Conservation (phyloP, 2,888 invertebrate genomes). For the Apodemia arnacis region DNA sequence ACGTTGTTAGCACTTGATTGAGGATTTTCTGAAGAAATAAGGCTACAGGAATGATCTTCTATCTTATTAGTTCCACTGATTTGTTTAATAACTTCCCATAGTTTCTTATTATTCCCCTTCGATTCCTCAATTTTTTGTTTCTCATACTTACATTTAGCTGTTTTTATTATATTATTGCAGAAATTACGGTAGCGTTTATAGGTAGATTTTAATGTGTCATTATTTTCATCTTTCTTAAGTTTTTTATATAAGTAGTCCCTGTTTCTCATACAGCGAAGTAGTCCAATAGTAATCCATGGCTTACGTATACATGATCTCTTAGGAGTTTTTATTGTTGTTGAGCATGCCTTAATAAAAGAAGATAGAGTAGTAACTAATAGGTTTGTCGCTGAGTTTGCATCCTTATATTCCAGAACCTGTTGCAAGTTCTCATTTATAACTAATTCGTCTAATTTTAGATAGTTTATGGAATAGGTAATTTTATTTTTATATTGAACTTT, state of each 20-base stretch:
- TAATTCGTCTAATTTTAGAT: neutral
- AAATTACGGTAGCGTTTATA: conserved; percentile 33
- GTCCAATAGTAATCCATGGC: conserved; percentile 37
- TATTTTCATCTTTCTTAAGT: conserved; percentile 32
- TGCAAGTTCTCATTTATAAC: neutral
- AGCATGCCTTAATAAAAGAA: conserved; percentile 50
- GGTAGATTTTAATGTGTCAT: conserved; percentile 21
- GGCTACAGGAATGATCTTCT: neutral
- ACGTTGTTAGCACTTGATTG: neutral
- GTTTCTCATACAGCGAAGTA: conserved; percentile 28
- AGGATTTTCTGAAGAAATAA: neutral
- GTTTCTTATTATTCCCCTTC: conserved; percentile 1
- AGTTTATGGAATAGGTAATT: neutral
- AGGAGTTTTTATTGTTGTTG: conserved; percentile 30
- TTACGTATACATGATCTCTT: neutral
- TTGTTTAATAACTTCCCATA: conserved; percentile 23
- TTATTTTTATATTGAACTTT: neutral
- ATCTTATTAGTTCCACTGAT: neutral
- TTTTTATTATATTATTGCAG: conserved; percentile 34
- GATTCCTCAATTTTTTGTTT: conserved; percentile 5
- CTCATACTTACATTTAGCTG: conserved; percentile 25
- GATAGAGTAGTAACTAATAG: neutral
- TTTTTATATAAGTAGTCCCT: conserved; percentile 28
- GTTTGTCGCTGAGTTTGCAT: neutral
- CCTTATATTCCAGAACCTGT: neutral